phyloP scores from a whole-genome alignment of 2,113 vertebrate species.

The Sphaerodactylus townsendi region DNA sequence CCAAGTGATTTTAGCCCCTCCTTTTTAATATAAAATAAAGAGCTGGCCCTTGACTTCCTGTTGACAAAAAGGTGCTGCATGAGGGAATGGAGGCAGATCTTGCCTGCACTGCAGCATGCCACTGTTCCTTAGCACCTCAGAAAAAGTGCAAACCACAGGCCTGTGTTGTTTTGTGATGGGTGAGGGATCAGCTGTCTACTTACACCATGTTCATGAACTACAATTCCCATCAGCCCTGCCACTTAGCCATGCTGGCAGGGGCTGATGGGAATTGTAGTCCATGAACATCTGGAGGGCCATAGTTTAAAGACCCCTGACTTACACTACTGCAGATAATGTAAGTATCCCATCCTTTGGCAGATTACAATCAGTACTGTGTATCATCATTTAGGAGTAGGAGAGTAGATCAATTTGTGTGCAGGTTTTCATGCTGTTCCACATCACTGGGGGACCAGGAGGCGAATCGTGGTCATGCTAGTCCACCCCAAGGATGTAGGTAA shows the following conservation, averaged over 20 bases:
- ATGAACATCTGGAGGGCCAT: too few species aligned
- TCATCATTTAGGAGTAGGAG: not conserved
- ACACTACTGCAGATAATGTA: too few species aligned
- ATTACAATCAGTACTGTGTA: too few species aligned
- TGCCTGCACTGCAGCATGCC: not conserved
- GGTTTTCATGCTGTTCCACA: too few species aligned
- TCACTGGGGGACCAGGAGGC: not conserved
- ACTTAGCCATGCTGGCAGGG: too few species aligned
- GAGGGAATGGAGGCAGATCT: not conserved
- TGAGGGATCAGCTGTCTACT: too few species aligned
- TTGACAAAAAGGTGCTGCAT: not conserved
- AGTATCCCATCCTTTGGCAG: too few species aligned
- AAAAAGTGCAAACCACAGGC: not conserved
- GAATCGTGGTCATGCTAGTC: not conserved
- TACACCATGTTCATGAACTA: too few species aligned
- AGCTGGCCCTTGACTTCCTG: not conserved
- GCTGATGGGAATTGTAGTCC: too few species aligned
- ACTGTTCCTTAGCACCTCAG: not conserved
- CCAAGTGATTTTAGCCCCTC: not conserved
- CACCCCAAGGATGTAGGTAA: too few species aligned
- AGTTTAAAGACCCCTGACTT: too few species aligned
- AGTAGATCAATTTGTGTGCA: not conserved
- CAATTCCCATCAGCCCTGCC: too few species aligned
- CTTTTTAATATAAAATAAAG: not conserved
- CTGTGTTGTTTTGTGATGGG: not conserved